Evolutionary conservation across 2,888 invertebrate genomes (phyloP), one percentile per base, ranked within the genome.

Genomic region (Oxyteleia sp.): DNA sequence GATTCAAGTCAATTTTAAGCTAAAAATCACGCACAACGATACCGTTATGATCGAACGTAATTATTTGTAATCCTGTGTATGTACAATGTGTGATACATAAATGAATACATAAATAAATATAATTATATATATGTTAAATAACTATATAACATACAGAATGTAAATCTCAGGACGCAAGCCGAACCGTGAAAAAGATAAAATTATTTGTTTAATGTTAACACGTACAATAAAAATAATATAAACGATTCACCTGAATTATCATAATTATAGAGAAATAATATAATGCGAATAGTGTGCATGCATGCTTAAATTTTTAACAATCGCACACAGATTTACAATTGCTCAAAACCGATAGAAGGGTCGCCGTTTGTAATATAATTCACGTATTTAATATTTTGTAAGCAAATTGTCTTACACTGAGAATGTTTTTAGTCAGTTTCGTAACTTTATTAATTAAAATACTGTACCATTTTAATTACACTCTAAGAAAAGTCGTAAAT

Each of bases 1-100:
- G 75, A 87, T 86, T 84, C 86, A 85, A 88, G 89, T 89, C 89
- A 89, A 89, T 89, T 88, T 87, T 83, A 87, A 87, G 80, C 51
- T 88, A 72, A 80, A 82, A 74, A 74, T 41, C 84, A 84, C 68
- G 82, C 82, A 80, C 71, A 74, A 79, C 68, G 80, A 84, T 71
- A 66, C 32, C 84, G 81, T 72, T 72, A 43, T 26, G 51, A 43
- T 41, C 71, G 45, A 69, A 55, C 47, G 26, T 69, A 68, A 68
- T 69, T 66, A 69, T 63, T 68, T 75, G 59, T 63, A 69, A 69
- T 64, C 55, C 49, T 82, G 69, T 64, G 81, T 69, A 74, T 66
- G 71, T 82, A 79, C 63, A 64, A 78, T 76, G 75, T 61, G 49
- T 49, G 45, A 75, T 61, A 53, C 38, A 66, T 45, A 63, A 16